Conservation (phyloP, 2,797 vertebrate species). For the Thunnus albacares region DNA sequence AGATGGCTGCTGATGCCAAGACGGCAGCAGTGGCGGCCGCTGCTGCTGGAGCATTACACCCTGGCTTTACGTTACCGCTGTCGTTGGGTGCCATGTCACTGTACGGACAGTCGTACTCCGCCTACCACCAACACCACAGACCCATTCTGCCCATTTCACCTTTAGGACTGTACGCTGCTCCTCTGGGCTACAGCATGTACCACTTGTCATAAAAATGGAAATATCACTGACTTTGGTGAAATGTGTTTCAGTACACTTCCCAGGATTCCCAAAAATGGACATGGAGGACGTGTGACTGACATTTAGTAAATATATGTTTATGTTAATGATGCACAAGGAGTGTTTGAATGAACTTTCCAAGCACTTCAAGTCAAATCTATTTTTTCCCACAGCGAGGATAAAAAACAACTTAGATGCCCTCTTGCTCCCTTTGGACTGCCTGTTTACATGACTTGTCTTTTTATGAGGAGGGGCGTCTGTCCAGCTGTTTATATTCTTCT, state of each 20-base stretch:
- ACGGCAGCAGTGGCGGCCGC: constrained; percentile 64
- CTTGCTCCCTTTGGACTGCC: constrained; percentile 44
- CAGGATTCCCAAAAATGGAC: constrained; percentile 55
- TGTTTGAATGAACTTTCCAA: constrained; percentile 39
- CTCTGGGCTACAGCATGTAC: constrained; percentile 97
- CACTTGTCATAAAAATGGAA: constrained; percentile 90
- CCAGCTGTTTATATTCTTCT: constrained; percentile 57
- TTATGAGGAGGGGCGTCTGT: constrained; percentile 46
- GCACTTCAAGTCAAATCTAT: constrained; percentile 59
- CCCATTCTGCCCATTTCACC: constrained; percentile 93
- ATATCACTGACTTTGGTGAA: constrained; percentile 33
- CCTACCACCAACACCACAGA: constrained; percentile 89
- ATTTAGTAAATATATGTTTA: constrained; percentile 24
- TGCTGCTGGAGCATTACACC: constrained; percentile 83
- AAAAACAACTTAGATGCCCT: constrained; percentile 16
- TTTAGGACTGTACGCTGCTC: constrained; percentile 93
- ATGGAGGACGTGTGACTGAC: constrained; percentile 34
- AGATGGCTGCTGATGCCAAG: constrained; percentile 94
- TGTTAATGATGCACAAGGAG: constrained; percentile 64
- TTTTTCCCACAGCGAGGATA: constrained; percentile 48
- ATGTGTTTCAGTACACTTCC: constrained; percentile 19
- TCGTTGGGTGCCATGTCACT: constrained; percentile 92
- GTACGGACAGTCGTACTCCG: constrained; percentile 92
- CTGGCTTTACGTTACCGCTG: constrained; percentile 92
- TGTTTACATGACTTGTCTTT: constrained; percentile 68